Base-by-base conservation (phyloP, 2,888 invertebrate species). In the Ectemnius lituratus region DNA sequence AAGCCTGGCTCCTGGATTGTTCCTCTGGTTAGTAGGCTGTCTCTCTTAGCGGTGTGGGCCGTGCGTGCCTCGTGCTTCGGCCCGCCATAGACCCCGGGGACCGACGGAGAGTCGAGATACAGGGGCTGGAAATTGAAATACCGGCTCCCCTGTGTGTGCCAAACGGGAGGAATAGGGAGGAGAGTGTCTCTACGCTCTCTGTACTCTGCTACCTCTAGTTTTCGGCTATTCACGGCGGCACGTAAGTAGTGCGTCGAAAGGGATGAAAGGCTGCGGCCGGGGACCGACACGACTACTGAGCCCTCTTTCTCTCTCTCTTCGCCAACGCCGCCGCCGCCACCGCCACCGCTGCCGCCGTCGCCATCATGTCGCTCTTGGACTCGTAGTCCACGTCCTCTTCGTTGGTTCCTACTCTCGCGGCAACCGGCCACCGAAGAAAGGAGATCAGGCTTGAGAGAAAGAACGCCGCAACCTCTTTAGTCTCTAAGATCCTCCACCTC, bases 201-300 rank as follows among this genome's bases (percentile, higher is more conserved):
- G 52, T 71, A 20, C 66, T 63, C 46, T 57, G 69, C 67, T 75
- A 80, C 74, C 83, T 79, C 79, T 81, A 75, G 81, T 77, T 83
- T 23, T 77, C 61, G 75, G 66, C 77, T 77, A 82, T 82, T 84
- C 83, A 83, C 75, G 82, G 84, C 84, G 82, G 79, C 72, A 75
- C 70, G 79, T 60, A 71, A 37, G 37, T 37, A 37, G 37, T 37
- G 2, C 65, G 67, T 82, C 84, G 84, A 82, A 84, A 84, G 78
- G 83, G 80, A 82, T 84, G 82, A 83, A 83, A 83, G 83, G 73
- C 65, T 70, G 72, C 75, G 77, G 61, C 2, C 63, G 58, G 77
- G 66, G 75, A 81, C 79, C 77, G 70, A 71, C 75, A 79, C 70
- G 64, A 64, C 69, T 69, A 65, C 77, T 57, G 14, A 49, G 37